A percentile compares a stretch with the other conserved stretches of the same genome.
Conservation (phyloP, 2,888 invertebrate species). For the Idaea aversata region DNA sequence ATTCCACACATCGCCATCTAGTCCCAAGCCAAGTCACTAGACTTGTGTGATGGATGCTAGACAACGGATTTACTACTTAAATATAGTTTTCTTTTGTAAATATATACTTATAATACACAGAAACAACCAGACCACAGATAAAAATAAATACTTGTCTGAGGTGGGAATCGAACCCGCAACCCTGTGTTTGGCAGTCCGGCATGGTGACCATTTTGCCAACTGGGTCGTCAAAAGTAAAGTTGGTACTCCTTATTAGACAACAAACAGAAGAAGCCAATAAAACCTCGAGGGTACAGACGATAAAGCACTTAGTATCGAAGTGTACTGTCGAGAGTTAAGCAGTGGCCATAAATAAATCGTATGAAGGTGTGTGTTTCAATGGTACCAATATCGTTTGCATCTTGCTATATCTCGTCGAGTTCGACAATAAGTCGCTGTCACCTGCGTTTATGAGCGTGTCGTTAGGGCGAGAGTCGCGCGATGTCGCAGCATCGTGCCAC, state of each 20-base stretch:
- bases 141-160: no score
- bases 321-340: constrained; percentile 53
- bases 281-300: constrained; percentile 43
- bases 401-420: constrained; percentile 54
- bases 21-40: no score
- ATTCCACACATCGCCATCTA: no score
- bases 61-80: no score
- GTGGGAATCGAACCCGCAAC: no score
- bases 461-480: constrained; percentile 51
- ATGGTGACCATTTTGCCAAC: no score
- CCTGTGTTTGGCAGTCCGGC: no score
- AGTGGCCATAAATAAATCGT: constrained; percentile 71
- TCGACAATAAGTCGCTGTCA: constrained; percentile 66
- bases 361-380: constrained; percentile 65
- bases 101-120: no score
- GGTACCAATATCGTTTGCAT: constrained; percentile 56
- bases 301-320: constrained; percentile 54
- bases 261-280: constrained; percentile 63
- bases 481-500: constrained; percentile 51
- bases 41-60: no score
- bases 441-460: constrained; percentile 59
- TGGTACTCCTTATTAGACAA: constrained; percentile 32
- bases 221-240: no score
- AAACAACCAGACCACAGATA: no score
- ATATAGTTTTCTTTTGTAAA: no score